phyloP scores from a whole-genome alignment of 2,888 invertebrate genomes.

The Diarsia rubi region DNA sequence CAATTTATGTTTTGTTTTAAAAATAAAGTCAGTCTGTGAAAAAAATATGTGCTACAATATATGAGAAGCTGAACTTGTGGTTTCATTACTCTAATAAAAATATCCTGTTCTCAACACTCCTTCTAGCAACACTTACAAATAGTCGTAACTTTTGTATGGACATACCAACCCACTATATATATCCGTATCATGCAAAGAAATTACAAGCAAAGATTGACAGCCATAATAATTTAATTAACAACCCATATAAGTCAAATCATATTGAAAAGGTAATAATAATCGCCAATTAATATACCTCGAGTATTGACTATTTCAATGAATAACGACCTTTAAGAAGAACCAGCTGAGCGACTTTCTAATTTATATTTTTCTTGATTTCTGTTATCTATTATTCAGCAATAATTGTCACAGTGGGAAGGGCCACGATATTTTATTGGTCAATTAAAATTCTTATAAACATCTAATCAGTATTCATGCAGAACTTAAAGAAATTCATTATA shows the following conservation, averaged over 20 bases:
- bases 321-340: conserved; percentile 29
- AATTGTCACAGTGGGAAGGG: conserved; percentile 39
- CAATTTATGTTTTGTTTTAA: too few relatives aligned
- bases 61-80: too few relatives aligned
- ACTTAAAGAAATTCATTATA: conserved; percentile 16
- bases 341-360: conserved; percentile 45
- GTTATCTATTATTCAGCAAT: conserved; percentile 43
- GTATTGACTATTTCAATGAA: conserved; percentile 48
- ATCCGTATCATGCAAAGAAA: conserved; percentile 19
- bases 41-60: too few relatives aligned
- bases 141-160: conserved; percentile 2
- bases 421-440: conserved; percentile 41
- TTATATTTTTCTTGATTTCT: conserved; percentile 56
- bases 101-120: too few relatives aligned
- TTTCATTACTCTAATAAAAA: too few relatives aligned
- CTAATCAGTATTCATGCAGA: conserved; percentile 12
- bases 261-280: conserved; percentile 50
- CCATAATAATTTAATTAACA: conserved; percentile 41
- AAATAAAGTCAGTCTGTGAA: too few relatives aligned
- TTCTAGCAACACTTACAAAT: conserved; percentile 14
- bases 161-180: conserved; percentile 1
- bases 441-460: conserved; percentile 40
- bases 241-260: conserved; percentile 40
- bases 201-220: conserved; percentile 39
- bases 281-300: conserved; percentile 42